Base-by-base conservation (phyloP, 2,797 vertebrate genomes). In the Nannoperca australis region DNA sequence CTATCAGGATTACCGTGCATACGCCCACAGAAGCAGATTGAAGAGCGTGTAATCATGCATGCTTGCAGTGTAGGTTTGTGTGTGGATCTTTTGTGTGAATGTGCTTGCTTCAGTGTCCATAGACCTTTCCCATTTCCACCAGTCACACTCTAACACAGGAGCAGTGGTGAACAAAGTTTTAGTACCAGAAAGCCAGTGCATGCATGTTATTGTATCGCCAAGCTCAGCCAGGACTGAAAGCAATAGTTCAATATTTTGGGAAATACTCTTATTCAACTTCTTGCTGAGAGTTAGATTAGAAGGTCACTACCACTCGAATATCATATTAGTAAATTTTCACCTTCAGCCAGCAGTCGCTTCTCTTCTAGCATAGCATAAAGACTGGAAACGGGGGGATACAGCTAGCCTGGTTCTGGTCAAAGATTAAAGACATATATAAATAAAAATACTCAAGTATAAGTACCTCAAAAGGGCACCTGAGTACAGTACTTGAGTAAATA, bases 1-100 rank as follows among this genome's bases (percentile, higher is more conserved):
- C 72, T 83, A 62, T 92, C 85, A 76, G 83, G 91, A 90, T 89
- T 85, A 89, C 86, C 40, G 27, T 30, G 70, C 75, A 27, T 65
- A 68, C 53, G 45, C 76, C 76, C 68, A 82, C 86, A 79, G 81
- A 74, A 85, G 84, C 85, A 70, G 88, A 87, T 73, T 75, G 80
- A 87, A 81, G 73, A 86, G 75, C 62, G 6, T 60, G 73, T 76
- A 78, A 82, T 84, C 74, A 47, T 56, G 51, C 74, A 13, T 44
- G 68, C 50, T 62, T 12, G 20, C 50, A 76, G 38, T 84, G 56
- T 81, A 44, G 51, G 51, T 42, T 64, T 56, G 68, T 38, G 34
- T 34, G 74, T 73, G 60, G 44, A 44, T 81, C 54, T 12, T 62
- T 20, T 24, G 20, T 50, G 49, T 32, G 32, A 66, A 34, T 18